Percentiles rank a stretch among this genome's conserved stretches.
These are phyloP conservation scores for Belgica antarctica DNA, from an alignment of 2,888 invertebrate genomes.

Conservation along the genomic window DNA sequence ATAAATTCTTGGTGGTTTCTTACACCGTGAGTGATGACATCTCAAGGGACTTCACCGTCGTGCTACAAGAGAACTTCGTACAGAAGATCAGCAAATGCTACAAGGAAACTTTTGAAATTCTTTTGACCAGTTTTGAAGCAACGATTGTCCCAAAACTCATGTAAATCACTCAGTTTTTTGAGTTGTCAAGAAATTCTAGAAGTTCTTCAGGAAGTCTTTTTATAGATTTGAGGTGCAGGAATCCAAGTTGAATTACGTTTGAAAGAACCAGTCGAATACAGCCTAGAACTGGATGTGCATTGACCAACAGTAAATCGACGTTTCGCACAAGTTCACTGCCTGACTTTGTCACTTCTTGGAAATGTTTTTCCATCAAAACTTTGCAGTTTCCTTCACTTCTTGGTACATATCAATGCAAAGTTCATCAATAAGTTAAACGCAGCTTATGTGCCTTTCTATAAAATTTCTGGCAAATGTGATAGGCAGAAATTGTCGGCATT, in stretches of 20 bases:
- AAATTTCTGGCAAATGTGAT: too few species aligned
- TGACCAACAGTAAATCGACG: conserved; percentile 8
- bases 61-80: conserved; percentile 54
- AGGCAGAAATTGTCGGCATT: background rate
- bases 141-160: conserved; percentile 44
- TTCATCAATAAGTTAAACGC: background rate
- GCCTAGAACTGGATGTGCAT: conserved; percentile 29
- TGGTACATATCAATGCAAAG: background rate
- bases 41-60: conserved; percentile 51
- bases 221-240: conserved; percentile 16
- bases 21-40: conserved; percentile 56
- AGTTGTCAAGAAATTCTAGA: too few species aligned
- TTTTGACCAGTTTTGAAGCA: conserved; percentile 49
- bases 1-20: background rate
- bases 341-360: background rate
- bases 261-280: conserved; percentile 16
- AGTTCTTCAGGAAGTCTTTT: conserved; percentile 5
- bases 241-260: conserved; percentile 22
- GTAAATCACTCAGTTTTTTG: conserved; percentile 19
- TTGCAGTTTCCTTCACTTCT: background rate
- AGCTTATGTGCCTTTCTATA: too few species aligned
- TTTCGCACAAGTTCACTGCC: background rate
- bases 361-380: background rate
- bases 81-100: conserved; percentile 50
- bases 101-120: conserved; percentile 49